Conservation (phyloP, 2,797 vertebrate species). For the Crocodylus rhombifer region DNA sequence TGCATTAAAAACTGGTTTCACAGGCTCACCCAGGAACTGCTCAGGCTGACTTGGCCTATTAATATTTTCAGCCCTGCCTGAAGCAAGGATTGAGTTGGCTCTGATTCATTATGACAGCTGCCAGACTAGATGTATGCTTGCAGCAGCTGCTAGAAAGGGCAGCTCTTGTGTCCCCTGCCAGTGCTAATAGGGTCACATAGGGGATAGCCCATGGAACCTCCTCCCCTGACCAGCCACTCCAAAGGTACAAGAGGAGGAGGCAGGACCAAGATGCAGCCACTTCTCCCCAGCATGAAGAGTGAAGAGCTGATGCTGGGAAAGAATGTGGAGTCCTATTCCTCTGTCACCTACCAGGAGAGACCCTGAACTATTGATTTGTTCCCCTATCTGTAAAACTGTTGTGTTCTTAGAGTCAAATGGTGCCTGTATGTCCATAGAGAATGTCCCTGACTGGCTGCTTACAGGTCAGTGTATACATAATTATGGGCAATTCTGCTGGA, state of each 20-base stretch:
- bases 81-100: neutral
- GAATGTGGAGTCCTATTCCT: neutral
- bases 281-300: neutral
- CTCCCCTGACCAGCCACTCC: neutral
- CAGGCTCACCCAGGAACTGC: neutral
- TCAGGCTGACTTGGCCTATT: neutral
- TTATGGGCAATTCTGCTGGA: neutral
- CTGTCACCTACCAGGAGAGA: neutral
- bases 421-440: rapidly evolving
- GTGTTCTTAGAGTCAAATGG: neutral
- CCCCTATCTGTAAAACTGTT: neutral
- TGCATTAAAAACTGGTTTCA: neutral
- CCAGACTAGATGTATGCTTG: neutral
- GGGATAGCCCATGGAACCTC: neutral
- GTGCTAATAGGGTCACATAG: neutral
- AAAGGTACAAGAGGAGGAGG: neutral
- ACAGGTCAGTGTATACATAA: neutral
- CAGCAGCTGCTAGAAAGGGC: neutral
- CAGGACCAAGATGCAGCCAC: rapidly evolving
- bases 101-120: neutral
- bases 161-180: neutral
- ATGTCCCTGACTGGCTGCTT: neutral
- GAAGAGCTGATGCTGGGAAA: neutral
- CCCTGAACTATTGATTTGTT: rapidly evolving
- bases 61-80: neutral